Conservation (phyloP, 1,140 invertebrate species). For the Trichonephila inaurata region DNA sequence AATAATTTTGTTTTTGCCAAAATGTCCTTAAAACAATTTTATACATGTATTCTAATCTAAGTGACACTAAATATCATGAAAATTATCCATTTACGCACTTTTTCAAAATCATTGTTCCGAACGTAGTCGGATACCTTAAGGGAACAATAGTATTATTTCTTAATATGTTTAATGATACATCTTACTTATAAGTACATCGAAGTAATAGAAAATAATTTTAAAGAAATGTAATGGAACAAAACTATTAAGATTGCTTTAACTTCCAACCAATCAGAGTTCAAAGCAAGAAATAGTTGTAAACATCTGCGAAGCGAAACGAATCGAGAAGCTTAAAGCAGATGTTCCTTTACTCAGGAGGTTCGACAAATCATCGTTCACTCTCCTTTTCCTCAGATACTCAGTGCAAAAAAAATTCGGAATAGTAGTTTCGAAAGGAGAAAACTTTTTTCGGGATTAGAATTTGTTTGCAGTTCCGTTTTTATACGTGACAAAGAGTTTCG, state of each 20-base stretch:
- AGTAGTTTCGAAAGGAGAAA: not conserved
- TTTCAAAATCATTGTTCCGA: too few species aligned
- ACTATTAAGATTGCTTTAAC: not conserved
- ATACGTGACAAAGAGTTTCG: not conserved
- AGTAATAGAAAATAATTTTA: too few species aligned
- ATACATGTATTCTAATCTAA: too few species aligned
- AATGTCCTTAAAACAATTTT: too few species aligned
- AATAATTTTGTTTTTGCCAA: too few species aligned
- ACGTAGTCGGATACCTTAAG: too few species aligned
- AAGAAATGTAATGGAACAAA: too few species aligned
- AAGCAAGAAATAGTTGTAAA: not conserved
- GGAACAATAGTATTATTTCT: too few species aligned
- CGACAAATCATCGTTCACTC: constrained; percentile 12
- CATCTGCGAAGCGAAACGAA: constrained; percentile 19
- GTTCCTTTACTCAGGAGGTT: not conserved
- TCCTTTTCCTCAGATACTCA: not conserved
- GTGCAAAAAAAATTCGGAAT: not conserved
- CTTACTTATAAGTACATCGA: too few species aligned
- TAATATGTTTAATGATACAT: too few species aligned
- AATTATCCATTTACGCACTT: too few species aligned
- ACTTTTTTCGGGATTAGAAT: not conserved
- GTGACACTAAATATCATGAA: too few species aligned
- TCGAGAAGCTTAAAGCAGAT: constrained; percentile 3
- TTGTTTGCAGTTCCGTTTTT: not conserved
- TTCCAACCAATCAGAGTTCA: not conserved